A percentile compares a stretch with the other conserved stretches of the same genome.
Conservation (phyloP, 1,140 invertebrate genomes). For the Rhopalosiphum maidis region DNA sequence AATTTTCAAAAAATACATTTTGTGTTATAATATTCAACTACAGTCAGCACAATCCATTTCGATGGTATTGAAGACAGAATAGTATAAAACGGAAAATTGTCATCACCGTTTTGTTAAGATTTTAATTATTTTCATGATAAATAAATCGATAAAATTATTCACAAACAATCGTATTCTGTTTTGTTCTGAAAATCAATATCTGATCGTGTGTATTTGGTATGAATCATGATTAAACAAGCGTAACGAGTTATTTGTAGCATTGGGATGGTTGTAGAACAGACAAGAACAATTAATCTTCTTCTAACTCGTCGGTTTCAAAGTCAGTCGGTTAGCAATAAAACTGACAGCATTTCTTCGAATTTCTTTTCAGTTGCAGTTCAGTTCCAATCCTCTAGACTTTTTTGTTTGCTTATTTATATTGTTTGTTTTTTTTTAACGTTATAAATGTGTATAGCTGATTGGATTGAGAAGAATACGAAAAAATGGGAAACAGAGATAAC, state of each 20-base stretch:
- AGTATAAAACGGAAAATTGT: neutral
- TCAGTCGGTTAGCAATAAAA: conserved; percentile 27
- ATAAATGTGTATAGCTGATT: neutral
- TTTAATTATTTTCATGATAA: neutral
- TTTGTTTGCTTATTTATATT: conserved; percentile 15
- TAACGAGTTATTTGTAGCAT: conserved; percentile 2
- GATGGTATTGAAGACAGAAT: neutral
- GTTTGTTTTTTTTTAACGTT: neutral
- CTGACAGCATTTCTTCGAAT: conserved; percentile 25
- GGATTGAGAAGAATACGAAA: neutral
- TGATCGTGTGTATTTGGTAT: neutral
- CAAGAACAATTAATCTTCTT: conserved; percentile 28
- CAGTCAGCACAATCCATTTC: no score
- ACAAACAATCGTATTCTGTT: neutral
- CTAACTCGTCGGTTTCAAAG: neutral
- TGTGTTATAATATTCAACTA: no score
- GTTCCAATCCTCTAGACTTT: neutral
- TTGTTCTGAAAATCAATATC: neutral
- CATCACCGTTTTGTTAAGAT: neutral
- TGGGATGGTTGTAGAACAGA: neutral
- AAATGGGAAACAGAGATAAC: neutral
- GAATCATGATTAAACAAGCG: neutral
- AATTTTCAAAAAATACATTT: no score
- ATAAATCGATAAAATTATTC: neutral
- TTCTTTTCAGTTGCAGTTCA: neutral